Conservation (phyloP, 2,113 vertebrate species). For the Rhipidura dahli region DNA sequence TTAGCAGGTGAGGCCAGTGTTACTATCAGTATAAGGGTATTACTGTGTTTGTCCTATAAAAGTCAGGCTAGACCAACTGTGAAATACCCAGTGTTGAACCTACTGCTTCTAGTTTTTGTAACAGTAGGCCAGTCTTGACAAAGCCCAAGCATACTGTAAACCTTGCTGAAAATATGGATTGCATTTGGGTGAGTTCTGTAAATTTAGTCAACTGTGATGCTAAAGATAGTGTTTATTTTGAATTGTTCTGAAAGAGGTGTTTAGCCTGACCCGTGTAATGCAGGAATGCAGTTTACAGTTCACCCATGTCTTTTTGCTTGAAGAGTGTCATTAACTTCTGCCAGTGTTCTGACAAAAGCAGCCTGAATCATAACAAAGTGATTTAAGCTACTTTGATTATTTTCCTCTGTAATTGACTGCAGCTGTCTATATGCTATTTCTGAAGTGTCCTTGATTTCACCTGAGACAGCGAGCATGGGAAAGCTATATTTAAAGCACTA, state of each 20-base stretch:
- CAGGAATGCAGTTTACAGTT: background rate
- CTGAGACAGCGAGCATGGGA: constrained; percentile 38
- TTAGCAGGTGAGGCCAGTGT: background rate
- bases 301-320: background rate
- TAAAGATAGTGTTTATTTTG: background rate
- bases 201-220: background rate
- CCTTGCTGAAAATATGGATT: background rate
- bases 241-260: background rate
- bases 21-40: background rate
- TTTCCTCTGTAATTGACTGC: constrained; percentile 37
- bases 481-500: constrained; percentile 35
- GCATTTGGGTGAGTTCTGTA: background rate
- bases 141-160: background rate
- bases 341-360: background rate
- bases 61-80: background rate
- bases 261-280: background rate
- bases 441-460: constrained; percentile 64
- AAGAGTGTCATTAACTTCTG: background rate
- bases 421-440: constrained; percentile 56
- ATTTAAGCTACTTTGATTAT: constrained; percentile 34
- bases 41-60: background rate
- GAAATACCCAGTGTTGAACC: background rate
- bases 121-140: background rate
- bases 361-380: constrained; percentile 17
- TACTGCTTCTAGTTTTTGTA: background rate